A percentile compares a stretch with the other conserved stretches of the same genome.
Conservation (phyloP, 1,140 invertebrate species). For the Drosophila simulans region DNA sequence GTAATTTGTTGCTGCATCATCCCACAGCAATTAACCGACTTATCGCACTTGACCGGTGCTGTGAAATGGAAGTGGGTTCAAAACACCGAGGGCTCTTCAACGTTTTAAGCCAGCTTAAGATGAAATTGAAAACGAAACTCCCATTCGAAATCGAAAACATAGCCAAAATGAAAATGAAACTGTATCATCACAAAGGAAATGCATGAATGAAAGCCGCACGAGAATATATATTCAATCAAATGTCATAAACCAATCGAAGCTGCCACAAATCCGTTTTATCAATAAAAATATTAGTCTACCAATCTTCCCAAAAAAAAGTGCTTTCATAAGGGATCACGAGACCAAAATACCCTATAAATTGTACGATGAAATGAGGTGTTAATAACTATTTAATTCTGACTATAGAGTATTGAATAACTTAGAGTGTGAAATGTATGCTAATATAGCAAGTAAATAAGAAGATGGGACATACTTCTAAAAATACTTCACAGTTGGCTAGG, state of each 20-base stretch:
- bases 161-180: conserved; percentile 6
- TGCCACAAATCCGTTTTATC: conserved; percentile 67
- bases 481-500: not conserved
- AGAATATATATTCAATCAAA: conserved; percentile 60
- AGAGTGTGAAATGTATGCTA: not conserved
- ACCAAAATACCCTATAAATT: conserved; percentile 8
- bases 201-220: conserved; percentile 27
- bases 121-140: conserved; percentile 48
- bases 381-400: not conserved
- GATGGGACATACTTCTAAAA: not conserved
- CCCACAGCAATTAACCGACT: conserved; percentile 61
- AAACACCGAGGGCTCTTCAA: conserved; percentile 8
- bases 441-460: not conserved
- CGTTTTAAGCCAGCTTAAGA: conserved; percentile 51
- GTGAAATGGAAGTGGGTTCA: conserved; percentile 17
- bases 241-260: conserved; percentile 63
- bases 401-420: not conserved
- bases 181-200: conserved; percentile 3
- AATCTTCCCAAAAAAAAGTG: conserved; percentile 17
- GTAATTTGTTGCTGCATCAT: conserved; percentile 60
- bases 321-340: not conserved
- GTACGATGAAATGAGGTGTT: not conserved
- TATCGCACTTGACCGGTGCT: conserved; percentile 67
- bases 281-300: conserved; percentile 72
- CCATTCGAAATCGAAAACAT: conserved; percentile 23